These are phyloP conservation scores for Peromyscus polionotus DNA, from an alignment of 2,113 vertebrate genomes.

Conservation along the genomic window DNA sequence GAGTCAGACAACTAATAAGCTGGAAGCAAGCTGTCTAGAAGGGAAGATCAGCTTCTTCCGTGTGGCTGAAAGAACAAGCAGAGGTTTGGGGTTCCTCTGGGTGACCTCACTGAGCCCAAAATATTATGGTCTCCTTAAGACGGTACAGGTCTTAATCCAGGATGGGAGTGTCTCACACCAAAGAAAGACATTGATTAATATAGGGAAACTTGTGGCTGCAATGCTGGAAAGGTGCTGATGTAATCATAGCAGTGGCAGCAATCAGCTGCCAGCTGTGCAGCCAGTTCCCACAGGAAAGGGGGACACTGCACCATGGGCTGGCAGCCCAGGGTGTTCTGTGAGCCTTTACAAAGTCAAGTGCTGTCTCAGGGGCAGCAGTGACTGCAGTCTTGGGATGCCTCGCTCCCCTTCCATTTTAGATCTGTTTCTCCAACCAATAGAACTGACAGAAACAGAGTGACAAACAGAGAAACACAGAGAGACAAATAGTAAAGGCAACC, in stretches of 20 bases:
- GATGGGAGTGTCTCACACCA: neutral
- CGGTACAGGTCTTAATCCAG: neutral
- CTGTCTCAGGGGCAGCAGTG: neutral
- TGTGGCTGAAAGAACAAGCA: neutral
- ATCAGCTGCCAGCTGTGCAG: neutral
- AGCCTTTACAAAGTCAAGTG: neutral
- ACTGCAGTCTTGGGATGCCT: neutral
- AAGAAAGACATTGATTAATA: neutral
- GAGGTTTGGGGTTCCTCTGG: neutral
- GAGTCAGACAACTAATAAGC: neutral
- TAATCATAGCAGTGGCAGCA: neutral
- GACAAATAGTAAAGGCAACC: neutral
- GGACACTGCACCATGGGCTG: neutral
- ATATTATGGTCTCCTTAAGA: neutral
- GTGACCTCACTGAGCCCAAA: neutral
- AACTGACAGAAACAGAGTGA: neutral
- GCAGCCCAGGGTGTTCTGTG: neutral
- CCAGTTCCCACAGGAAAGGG: neutral
- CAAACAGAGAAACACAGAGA: neutral
- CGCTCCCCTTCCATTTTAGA: neutral
- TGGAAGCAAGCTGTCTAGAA: neutral
- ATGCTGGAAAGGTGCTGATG: neutral
- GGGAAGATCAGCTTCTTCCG: neutral
- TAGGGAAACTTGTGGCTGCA: neutral
- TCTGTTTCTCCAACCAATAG: neutral